Base-by-base conservation (phyloP, 2,797 vertebrate species). In the Zenarchopterus dispar region DNA sequence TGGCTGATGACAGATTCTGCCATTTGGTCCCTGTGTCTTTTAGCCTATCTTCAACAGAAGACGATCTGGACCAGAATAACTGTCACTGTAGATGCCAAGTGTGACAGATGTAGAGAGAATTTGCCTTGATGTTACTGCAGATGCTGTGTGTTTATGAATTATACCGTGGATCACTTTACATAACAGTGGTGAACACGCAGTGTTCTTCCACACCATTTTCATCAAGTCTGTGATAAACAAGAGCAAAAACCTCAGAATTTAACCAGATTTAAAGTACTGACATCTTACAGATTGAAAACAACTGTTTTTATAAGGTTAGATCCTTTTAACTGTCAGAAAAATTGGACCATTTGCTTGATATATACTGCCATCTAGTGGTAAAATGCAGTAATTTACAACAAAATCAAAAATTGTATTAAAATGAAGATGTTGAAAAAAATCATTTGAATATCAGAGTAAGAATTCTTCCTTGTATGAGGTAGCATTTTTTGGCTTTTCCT, bases 281-380 rank as follows among this genome's bases (percentile, higher is more conserved):
- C 11, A 6, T 6, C 59, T 24, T 61, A 8, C 51, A 72, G 15
- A 49, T 17, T 49, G 16, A 57, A 68, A 64, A 54, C 13, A 13
- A 19, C 17, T 15, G n/a, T 16, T 10, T 55, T 51, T 49, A 31
- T 16, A 23, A 47, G 33, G 46, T 46, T 46, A 8, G 19, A 46
- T 6, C 16, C 2, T n/a, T 4, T 28, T 43, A 8, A 4, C 8
- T 0, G 18, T 7, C 5, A 31, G 15, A 47, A 5, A 55, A 4
- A 4, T 2, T 6, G 5, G 7, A 10, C 17, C 18, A 67, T 75
- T 85, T 83, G 53, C 13, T 5, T 77, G 76, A 43, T 67, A 23
- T 55, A 65, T 56, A 53, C 59, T 87, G 91, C 80, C 92, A 88
- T 77, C 93, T 92, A 83, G 84, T 89, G 92, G 87, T 19, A 10